Conservation (phyloP, 2,888 invertebrate genomes). For the Ennomos fuscantarius region DNA sequence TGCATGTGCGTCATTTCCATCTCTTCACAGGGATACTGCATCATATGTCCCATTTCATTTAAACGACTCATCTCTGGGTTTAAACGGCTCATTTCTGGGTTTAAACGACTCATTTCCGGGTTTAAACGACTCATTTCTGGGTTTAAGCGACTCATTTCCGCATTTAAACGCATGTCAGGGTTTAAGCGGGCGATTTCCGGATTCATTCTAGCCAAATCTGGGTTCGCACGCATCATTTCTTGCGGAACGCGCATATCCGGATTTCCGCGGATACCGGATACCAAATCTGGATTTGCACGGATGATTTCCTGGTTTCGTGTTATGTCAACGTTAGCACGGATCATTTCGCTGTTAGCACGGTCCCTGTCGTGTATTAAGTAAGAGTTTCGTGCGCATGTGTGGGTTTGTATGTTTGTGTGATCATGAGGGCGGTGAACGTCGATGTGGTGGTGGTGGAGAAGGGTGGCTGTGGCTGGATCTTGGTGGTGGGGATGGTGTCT, state of each 20-base stretch:
- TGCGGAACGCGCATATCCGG: slow-evolving; percentile 54
- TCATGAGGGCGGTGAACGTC: slow-evolving; percentile 62
- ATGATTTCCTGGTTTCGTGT: slow-evolving; percentile 48
- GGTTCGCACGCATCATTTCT: slow-evolving; percentile 43
- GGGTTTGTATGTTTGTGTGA: slow-evolving; percentile 56
- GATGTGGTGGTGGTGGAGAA: slow-evolving; percentile 76
- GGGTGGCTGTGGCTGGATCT: slow-evolving; percentile 76
- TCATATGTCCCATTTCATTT: slow-evolving; percentile 61
- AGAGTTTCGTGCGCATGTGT: slow-evolving; percentile 65
- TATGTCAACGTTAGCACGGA: slow-evolving; percentile 26
- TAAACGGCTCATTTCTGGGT: slow-evolving; percentile 44
- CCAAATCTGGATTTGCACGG: slow-evolving; percentile 48
- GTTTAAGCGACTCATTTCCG: slow-evolving; percentile 16
- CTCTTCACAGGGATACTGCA: slow-evolving; percentile 49
- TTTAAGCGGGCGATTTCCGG: slow-evolving; percentile 47
- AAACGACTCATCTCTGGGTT: slow-evolving; percentile 53
- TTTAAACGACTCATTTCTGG: slow-evolving; percentile 51
- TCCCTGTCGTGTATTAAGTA: slow-evolving; percentile 53
- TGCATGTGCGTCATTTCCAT: slow-evolving; percentile 49
- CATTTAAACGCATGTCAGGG: too few species aligned
- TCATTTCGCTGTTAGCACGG: slow-evolving; percentile 39
- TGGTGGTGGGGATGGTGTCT: slow-evolving; percentile 76
- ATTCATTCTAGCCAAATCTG: slow-evolving; percentile 52
- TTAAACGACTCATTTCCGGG: slow-evolving; percentile 48
- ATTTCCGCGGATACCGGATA: slow-evolving; percentile 43